Percentiles rank a stretch among this genome's conserved stretches.
Conservation (phyloP, 2,113 vertebrate genomes). For the Leptodactylus fuscus region DNA sequence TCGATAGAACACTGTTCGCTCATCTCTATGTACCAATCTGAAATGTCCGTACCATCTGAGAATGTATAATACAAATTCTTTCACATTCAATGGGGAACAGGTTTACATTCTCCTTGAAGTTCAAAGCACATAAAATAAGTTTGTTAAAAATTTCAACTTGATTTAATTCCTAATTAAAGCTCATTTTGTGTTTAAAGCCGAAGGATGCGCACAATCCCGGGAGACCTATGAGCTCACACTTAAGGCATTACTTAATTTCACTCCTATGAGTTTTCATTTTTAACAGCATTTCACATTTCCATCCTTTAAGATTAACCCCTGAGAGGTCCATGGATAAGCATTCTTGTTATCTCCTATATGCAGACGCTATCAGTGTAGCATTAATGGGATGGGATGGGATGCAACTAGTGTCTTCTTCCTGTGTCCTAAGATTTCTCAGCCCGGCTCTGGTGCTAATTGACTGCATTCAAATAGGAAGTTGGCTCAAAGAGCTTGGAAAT, state of each 20-base stretch:
- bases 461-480: conserved; percentile 47
- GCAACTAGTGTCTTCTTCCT: conserved; percentile 57
- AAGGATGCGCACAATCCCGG: conserved; percentile 72
- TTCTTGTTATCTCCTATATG: conserved; percentile 63
- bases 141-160: conserved; percentile 64
- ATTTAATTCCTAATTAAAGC: conserved; percentile 73
- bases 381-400: conserved; percentile 29
- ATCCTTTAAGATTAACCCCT: conserved; percentile 65
- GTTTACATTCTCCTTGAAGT: conserved; percentile 65
- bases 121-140: conserved; percentile 70
- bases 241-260: conserved; percentile 72
- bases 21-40: neutral
- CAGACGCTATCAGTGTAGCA: conserved; percentile 53
- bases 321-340: conserved; percentile 62
- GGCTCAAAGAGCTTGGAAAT: conserved; percentile 52
- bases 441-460: conserved; percentile 58
- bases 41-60: neutral
- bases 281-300: conserved; percentile 66
- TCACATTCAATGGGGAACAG: conserved; percentile 4
- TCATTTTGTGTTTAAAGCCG: conserved; percentile 67
- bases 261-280: conserved; percentile 66
- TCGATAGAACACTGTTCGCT: too few species aligned
- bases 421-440: conserved; percentile 55
- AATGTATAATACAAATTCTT: neutral
- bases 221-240: conserved; percentile 67